Evolutionary conservation across 2,888 invertebrate species (phyloP).

Genomic region (Eupithecia pulchellata): DNA sequence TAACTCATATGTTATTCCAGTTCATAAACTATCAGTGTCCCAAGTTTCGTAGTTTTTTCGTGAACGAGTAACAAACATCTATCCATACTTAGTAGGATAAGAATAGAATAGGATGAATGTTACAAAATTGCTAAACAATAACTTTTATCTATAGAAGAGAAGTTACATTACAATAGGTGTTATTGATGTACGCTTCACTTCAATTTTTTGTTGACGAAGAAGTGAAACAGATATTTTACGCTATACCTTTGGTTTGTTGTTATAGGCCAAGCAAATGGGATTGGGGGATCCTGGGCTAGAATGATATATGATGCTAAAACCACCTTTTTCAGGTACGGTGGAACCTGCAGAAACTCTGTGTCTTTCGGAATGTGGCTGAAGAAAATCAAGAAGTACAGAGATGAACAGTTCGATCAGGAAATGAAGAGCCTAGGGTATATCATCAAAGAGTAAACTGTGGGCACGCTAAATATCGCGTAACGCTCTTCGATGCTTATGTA

Average conservation of each 20-base stretch:
- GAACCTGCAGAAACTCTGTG: slow-evolving; percentile 84
- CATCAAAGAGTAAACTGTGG: slow-evolving; percentile 73
- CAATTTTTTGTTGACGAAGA: no score
- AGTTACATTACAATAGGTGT: no score
- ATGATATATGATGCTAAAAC: neutral
- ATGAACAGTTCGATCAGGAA: slow-evolving; percentile 85
- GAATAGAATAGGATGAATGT: no score
- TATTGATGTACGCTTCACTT: no score
- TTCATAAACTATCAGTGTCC: no score
- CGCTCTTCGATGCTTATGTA: no score
- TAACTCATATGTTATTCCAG: no score
- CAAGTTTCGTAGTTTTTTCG: neutral
- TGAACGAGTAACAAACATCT: neutral
- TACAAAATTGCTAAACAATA: no score
- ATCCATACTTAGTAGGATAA: neutral
- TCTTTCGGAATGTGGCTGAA: slow-evolving; percentile 84
- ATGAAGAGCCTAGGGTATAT: slow-evolving; percentile 87
- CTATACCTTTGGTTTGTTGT: neutral
- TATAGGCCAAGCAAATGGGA: neutral
- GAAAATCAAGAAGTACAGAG: slow-evolving; percentile 81
- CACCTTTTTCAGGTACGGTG: slow-evolving; percentile 54
- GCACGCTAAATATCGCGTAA: no score
- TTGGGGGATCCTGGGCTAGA: neutral
- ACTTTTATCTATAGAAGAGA: no score
- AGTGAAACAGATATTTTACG: no score